Evolutionary conservation across 2,797 vertebrate species (phyloP), one percentile per base, ranked within the genome.

Genomic region (Chrosomus eos): DNA sequence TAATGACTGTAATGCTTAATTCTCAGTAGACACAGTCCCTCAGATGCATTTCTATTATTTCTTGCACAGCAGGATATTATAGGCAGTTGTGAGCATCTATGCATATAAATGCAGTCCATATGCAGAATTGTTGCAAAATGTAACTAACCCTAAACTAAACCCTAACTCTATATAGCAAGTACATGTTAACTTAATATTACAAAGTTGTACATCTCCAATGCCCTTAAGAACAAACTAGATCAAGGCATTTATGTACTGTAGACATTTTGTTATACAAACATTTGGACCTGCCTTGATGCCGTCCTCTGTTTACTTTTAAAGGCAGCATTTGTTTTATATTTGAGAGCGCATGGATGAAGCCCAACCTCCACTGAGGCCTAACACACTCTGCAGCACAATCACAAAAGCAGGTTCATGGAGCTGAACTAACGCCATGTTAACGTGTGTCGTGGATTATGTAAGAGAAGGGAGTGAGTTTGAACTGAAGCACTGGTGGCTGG

Each of bases 361-460:
- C 71, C 58, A 74, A 58, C 45, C 45, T 83, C n/a, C 60, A 67
- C 4, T 21, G n/a, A 55, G 72, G 81, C 72, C 71, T 43, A 77
- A 23, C 45, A 68, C 33, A 83, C 82, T 68, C 74, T 68, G 66
- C 48, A 68, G 64, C 73, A 72, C 71, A 73, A 68, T 73, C 55
- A 89, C 70, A 88, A 85, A 83, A 84, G 76, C 82, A 79, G 71
- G 45, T 26, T 62, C 68, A 67, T 51, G 38, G 43, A 85, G 83
- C 81, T 82, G 78, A 82, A 86, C 76, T 67, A 82, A 85, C 70
- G 51, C 21, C 10, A n/a, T 55, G 26, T 58, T 86, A 84, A 86
- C 60, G 23, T 76, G 67, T 66, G 58, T 28, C 45, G 51, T 60
- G 38, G 68, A 81, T 92, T 91, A 91, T 83, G 58, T 89, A 91